Percentiles rank a stretch among this genome's conserved stretches.
phyloP scores from a whole-genome alignment of 1,140 invertebrate species.

The Epicauta chinensis region DNA sequence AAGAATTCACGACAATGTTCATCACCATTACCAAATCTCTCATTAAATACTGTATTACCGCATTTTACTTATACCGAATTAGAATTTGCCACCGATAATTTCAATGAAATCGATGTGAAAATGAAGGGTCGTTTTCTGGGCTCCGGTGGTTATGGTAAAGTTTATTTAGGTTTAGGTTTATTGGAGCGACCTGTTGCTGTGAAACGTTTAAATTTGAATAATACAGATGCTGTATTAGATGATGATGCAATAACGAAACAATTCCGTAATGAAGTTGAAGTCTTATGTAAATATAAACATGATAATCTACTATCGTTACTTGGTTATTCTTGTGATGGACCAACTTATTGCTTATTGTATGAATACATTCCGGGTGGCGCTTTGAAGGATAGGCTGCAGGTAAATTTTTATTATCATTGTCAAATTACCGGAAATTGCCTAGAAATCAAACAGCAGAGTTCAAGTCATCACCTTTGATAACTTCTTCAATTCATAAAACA shows the following conservation, averaged over 20 bases:
- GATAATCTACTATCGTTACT: conserved; percentile 60
- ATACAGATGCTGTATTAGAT: conserved; percentile 39
- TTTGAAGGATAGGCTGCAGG: conserved; percentile 53
- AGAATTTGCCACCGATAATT: conserved; percentile 39
- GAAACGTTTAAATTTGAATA: conserved; percentile 50
- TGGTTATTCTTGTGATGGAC: conserved; percentile 59
- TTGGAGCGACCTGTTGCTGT: conserved; percentile 51
- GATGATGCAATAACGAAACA: conserved; percentile 48
- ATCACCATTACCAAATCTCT: conserved; percentile 35
- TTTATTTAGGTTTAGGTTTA: conserved; percentile 52
- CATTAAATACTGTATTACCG: conserved; percentile 37
- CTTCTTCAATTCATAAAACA: too few species aligned
- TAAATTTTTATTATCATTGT: conserved; percentile 10
- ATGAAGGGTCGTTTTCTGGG: conserved; percentile 50
- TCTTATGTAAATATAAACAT: conserved; percentile 54
- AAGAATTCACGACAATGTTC: conserved; percentile 15
- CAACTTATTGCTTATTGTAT: conserved; percentile 59
- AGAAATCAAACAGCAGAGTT: too few species aligned
- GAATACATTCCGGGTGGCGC: conserved; percentile 63
- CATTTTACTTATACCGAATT: conserved; percentile 43
- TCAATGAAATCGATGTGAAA: conserved; percentile 28
- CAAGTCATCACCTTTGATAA: too few species aligned
- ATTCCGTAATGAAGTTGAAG: conserved; percentile 60
- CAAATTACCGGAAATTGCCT: too few species aligned
- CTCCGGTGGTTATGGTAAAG: conserved; percentile 62